Percentiles rank a stretch among this genome's conserved stretches.
phyloP scores from a whole-genome alignment of 2,888 invertebrate genomes.

The Leptarthrus brevirostris region DNA sequence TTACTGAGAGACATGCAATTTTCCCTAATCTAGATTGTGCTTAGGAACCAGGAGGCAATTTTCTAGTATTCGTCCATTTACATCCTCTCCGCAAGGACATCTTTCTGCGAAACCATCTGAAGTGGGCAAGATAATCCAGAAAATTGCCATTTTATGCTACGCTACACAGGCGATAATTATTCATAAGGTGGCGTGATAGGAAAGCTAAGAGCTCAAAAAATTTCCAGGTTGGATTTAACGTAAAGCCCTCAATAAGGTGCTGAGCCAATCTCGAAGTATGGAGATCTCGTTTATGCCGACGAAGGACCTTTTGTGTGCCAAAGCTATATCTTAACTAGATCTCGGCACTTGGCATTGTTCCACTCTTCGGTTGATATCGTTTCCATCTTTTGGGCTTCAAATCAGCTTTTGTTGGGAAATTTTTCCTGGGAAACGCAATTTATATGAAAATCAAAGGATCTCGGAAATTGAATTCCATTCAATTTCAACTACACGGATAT shows the following conservation, averaged over 20 bases:
- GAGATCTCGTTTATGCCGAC: conserved; percentile 20
- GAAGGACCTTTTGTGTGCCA: conserved; percentile 26
- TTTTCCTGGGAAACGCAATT: conserved; percentile 44
- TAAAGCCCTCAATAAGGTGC: conserved; percentile 39
- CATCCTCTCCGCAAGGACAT: conserved; percentile 29
- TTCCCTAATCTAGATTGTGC: conserved; percentile 53
- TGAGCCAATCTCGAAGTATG: conserved; percentile 4
- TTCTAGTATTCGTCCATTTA: conserved; percentile 51
- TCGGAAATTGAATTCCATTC: conserved; percentile 43
- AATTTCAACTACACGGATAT: conserved; percentile 29
- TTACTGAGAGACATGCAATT: conserved; percentile 54
- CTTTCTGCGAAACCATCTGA: conserved; percentile 6
- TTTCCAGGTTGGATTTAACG: conserved; percentile 35
- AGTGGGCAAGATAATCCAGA: conserved; percentile 45
- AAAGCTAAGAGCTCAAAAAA: conserved; percentile 27
- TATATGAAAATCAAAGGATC: conserved; percentile 44
- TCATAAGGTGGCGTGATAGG: conserved; percentile 49
- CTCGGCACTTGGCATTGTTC: conserved; percentile 47
- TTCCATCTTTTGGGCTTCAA: conserved; percentile 26
- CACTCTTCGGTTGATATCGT: conserved; percentile 5
- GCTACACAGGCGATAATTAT: conserved; percentile 46
- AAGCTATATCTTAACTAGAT: conserved; percentile 51
- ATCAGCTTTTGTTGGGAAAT: conserved; percentile 26
- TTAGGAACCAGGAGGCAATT: conserved; percentile 52
- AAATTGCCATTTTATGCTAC: conserved; percentile 48